These are phyloP conservation scores for Torymus tubicola DNA, from an alignment of 2,888 invertebrate species.

Conservation along the genomic window DNA sequence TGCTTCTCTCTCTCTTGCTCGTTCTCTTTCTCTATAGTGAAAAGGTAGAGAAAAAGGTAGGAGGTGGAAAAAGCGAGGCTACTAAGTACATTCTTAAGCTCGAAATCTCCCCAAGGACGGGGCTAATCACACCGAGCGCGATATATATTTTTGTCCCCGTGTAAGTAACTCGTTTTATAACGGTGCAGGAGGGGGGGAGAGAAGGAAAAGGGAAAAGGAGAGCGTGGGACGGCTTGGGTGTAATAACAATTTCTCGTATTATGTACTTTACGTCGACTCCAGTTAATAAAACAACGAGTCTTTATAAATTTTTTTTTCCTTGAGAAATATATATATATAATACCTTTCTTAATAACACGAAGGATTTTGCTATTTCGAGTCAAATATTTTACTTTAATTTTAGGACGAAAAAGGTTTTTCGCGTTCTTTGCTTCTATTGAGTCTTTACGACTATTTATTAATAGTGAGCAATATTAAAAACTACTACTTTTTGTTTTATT, in stretches of 20 bases:
- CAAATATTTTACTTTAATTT: too few relatives aligned
- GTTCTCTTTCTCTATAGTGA: neutral
- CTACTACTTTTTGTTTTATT: too few relatives aligned
- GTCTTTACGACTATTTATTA: too few relatives aligned
- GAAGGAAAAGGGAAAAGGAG: conserved; percentile 2
- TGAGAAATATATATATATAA: neutral
- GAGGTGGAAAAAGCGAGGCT: conserved; percentile 8
- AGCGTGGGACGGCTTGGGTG: too few relatives aligned
- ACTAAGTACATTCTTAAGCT: conserved; percentile 48
- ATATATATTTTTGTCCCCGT: conserved; percentile 44
- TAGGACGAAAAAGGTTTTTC: too few relatives aligned
- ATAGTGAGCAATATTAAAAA: too few relatives aligned
- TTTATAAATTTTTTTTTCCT: conserved; percentile 6
- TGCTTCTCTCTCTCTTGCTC: neutral
- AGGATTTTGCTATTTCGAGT: neutral
- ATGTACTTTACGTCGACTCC: neutral
- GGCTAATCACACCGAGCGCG: conserved; percentile 47
- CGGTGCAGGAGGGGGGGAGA: neutral
- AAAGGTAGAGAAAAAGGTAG: neutral
- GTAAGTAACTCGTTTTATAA: conserved; percentile 40
- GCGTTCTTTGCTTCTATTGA: too few relatives aligned
- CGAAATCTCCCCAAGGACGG: conserved; percentile 40
- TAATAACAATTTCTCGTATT: conserved; percentile 34
- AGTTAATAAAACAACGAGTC: conserved; percentile 8
- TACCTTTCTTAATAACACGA: neutral